Evolutionary conservation across 2,797 vertebrate genomes (phyloP).

Genomic region (Onychomys leucogaster): DNA sequence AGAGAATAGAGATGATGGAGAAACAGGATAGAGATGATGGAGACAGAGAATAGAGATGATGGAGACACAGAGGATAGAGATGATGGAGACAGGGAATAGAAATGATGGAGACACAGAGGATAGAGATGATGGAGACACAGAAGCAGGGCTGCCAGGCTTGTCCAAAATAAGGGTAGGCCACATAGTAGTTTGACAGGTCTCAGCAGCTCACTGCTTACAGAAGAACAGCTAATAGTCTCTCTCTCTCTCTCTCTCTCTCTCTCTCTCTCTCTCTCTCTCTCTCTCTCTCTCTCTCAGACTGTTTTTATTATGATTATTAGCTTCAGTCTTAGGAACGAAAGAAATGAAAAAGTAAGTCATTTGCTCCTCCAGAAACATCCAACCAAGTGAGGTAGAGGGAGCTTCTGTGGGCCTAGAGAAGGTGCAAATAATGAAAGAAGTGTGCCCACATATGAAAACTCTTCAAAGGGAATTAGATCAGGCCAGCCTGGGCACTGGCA

Average conservation of each 20-base stretch:
- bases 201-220: not conserved
- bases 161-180: not conserved
- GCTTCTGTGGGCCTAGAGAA: not conserved
- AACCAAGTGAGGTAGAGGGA: not conserved
- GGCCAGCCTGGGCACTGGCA: not conserved
- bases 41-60: no score
- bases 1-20: no score
- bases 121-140: no score
- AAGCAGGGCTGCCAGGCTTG: not conserved
- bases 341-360: not conserved
- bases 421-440: not conserved
- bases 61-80: no score
- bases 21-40: no score
- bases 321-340: not conserved
- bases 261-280: not conserved
- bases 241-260: not conserved
- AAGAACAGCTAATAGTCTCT: not conserved
- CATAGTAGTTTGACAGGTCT: not conserved
- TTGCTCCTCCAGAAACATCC: not conserved
- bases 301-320: not conserved
- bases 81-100: no score
- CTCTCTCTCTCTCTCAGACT: not conserved
- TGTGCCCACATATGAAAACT: not conserved
- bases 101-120: no score
- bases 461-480: not conserved